phyloP scores from a whole-genome alignment of 2,888 invertebrate genomes.

The Phengaris arion region DNA sequence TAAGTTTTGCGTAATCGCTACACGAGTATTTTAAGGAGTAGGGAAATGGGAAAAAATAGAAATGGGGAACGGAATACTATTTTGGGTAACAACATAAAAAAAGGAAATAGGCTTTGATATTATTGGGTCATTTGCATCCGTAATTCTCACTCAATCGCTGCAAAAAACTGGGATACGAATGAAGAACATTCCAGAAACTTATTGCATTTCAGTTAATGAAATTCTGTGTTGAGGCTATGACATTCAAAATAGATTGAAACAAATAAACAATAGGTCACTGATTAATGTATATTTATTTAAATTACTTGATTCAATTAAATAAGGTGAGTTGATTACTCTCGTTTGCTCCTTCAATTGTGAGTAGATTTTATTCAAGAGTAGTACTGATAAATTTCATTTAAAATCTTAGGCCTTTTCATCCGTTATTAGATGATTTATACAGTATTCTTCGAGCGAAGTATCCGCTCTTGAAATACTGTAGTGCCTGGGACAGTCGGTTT shows the following conservation, averaged over 20 bases:
- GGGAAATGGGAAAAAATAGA: not conserved
- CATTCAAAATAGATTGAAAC: not conserved
- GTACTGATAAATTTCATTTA: not conserved
- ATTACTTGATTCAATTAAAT: no score
- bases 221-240: not conserved
- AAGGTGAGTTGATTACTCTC: no score
- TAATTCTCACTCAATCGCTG: not conserved
- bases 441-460: no score
- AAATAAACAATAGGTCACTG: not conserved
- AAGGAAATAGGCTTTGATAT: constrained; percentile 3
- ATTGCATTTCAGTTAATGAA: constrained; percentile 1
- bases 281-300: no score
- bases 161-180: constrained; percentile 19
- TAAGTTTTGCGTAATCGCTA: no score
- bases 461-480: no score
- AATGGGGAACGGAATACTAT: not conserved
- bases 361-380: no score
- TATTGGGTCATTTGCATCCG: constrained; percentile 13
- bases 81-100: not conserved
- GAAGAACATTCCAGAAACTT: constrained; percentile 11
- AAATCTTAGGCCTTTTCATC: no score
- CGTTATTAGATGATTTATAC: no score
- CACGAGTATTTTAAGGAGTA: not conserved
- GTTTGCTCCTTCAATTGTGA: no score
- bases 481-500: no score